A percentile compares a stretch with the other conserved stretches of the same genome.
phyloP scores from a whole-genome alignment of 2,797 vertebrate species.

The Chelidonichthys spinosus region DNA sequence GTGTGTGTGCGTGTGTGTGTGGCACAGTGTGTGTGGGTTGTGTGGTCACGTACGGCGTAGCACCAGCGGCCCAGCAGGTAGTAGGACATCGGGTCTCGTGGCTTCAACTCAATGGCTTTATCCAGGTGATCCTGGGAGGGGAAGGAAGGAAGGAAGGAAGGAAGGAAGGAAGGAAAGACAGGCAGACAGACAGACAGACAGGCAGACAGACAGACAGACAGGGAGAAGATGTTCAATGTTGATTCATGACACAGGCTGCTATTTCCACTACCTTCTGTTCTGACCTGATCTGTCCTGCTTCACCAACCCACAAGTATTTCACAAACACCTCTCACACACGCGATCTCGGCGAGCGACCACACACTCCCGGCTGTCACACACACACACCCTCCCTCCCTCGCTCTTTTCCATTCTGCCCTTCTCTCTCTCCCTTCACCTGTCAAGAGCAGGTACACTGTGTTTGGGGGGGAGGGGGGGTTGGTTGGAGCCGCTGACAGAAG shows the following conservation, averaged over 20 bases:
- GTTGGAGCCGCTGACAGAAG: slow-evolving; percentile 70
- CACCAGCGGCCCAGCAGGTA: slow-evolving; percentile 98
- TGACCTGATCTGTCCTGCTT: slow-evolving; percentile 77
- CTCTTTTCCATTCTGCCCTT: slow-evolving; percentile 54
- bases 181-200: slow-evolving; percentile 30
- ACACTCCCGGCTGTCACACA: slow-evolving; percentile 47
- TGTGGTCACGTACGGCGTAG: slow-evolving; percentile 89
- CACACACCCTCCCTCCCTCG: slow-evolving; percentile 53
- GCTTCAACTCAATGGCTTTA: slow-evolving; percentile 94
- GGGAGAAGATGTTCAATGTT: slow-evolving; percentile 60
- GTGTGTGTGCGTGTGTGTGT: slow-evolving; percentile 21
- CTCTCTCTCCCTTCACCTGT: slow-evolving; percentile 64
- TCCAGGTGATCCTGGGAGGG: slow-evolving; percentile 92
- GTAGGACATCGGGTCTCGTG: slow-evolving; percentile 93
- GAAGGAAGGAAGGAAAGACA: slow-evolving; percentile 27
- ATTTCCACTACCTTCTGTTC: slow-evolving; percentile 69
- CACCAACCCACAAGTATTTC: slow-evolving; percentile 79
- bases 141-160: slow-evolving; percentile 7
- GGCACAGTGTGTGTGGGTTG: neutral
- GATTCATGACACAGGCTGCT: slow-evolving; percentile 64
- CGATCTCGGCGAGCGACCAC: slow-evolving; percentile 53
- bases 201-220: slow-evolving; percentile 40
- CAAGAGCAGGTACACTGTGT: slow-evolving; percentile 66
- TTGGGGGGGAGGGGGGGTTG: slow-evolving; percentile 35
- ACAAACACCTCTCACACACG: slow-evolving; percentile 76